A percentile compares a stretch with the other conserved stretches of the same genome.
Evolutionary conservation across 92 coral and sea anemone genomes (phyloP).

Genomic region (Porites cylindrica): DNA sequence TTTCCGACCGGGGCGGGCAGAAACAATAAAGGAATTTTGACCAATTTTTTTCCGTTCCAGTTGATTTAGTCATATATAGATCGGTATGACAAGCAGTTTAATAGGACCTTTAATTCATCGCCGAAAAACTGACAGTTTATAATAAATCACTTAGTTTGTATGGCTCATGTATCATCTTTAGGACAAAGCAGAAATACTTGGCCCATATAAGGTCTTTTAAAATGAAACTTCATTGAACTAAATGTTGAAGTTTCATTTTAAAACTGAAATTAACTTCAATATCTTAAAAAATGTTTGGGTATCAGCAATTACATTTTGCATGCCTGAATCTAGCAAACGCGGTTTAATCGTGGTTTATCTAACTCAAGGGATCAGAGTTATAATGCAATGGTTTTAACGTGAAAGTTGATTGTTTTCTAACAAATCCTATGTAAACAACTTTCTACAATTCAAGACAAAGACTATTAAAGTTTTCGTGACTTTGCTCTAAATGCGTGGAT

Average conservation of each 20-base stretch:
- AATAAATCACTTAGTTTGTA: neutral
- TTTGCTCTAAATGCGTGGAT: constrained; percentile 14
- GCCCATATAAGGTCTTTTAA: neutral
- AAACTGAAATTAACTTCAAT: neutral
- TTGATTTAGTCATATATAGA: neutral
- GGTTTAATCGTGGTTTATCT: too few species aligned
- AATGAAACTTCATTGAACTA: neutral
- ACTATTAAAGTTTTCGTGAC: constrained; percentile 29
- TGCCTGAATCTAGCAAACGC: neutral
- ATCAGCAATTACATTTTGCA: constrained; percentile 2
- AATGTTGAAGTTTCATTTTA: too few species aligned
- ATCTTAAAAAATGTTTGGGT: neutral
- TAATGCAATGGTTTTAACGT: constrained; percentile 8
- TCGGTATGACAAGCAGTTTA: neutral
- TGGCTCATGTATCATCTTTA: neutral
- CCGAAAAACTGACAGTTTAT: neutral
- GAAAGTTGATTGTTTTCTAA: constrained; percentile 12
- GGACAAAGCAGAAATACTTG: neutral
- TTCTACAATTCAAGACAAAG: constrained; percentile 1
- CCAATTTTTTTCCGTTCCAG: constrained; percentile 12
- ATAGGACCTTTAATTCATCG: neutral
- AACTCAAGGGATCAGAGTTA: neutral
- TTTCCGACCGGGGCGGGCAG: constrained; percentile 8
- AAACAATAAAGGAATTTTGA: neutral
- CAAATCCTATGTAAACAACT: neutral